Conservation (phyloP, 2,113 vertebrate species). For the Lipophrys pholis region DNA sequence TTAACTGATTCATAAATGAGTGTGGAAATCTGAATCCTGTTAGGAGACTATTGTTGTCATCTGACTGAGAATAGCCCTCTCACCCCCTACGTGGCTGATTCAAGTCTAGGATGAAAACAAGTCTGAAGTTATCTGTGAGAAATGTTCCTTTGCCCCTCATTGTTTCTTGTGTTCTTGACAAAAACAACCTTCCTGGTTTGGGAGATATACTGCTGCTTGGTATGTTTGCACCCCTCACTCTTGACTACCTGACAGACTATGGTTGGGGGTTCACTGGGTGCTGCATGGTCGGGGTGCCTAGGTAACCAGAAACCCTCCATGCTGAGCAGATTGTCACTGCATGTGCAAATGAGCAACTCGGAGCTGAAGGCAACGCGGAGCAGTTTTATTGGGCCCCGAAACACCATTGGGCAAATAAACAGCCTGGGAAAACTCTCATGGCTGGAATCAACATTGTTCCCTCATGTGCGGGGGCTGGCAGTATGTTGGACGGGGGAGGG, state of each 20-base stretch:
- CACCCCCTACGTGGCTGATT: neutral
- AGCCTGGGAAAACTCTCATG: constrained; percentile 69
- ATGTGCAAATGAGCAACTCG: constrained; percentile 43
- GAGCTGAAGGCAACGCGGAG: constrained; percentile 17
- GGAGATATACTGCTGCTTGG: neutral
- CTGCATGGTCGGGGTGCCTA: constrained; percentile 51
- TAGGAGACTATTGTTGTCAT: constrained; percentile 12
- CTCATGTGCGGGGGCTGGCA: constrained; percentile 37
- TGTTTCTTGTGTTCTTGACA: too few relatives aligned
- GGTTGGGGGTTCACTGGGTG: constrained; percentile 9
- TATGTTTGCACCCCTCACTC: neutral
- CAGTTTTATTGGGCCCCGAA: constrained; percentile 65
- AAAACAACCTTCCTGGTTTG: neutral
- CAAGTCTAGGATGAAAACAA: neutral
- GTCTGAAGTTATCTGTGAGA: neutral
- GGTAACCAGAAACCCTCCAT: constrained; percentile 66
- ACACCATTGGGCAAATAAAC: constrained; percentile 56
- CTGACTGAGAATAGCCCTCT: neutral
- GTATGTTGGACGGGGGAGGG: constrained; percentile 3
- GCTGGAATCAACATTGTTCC: constrained; percentile 52
- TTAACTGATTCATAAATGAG: constrained; percentile 24
- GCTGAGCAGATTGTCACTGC: constrained; percentile 43
- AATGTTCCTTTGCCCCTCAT: too few relatives aligned
- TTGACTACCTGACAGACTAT: constrained; percentile 53
- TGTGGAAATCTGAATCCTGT: constrained; percentile 30